Base-by-base conservation (phyloP, 53 echinoderm and acorn worm genomes). In the Mesocentrotus franciscanus region DNA sequence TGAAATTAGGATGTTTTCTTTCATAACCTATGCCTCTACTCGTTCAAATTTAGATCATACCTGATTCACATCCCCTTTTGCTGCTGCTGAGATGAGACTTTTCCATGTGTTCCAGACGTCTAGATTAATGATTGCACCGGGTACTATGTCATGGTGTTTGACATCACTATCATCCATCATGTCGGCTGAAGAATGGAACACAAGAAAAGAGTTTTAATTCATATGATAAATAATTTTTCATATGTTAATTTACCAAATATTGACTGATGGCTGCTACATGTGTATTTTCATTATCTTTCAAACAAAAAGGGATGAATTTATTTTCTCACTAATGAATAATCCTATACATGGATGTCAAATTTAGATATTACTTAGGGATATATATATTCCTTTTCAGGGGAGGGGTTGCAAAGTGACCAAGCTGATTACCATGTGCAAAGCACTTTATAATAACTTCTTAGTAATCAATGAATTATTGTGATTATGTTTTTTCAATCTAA, bases 91-190 rank as follows among this genome's bases (percentile, higher is more conserved):
- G 74, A 99, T 97, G 59, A 99, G 96, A 18, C 97, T 96, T 93
- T 98, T 99, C 99, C 99, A 99, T 85, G 97, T 99, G 90, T 96
- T 96, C 99, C 99, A 99, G 8, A 98, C 96, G 92, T 99, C 97
- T 56, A 99, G 95, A 27, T 92, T 95, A 22, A 99, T 96, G 61
- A 97, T 96, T 29, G 98, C 99, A 29, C 98, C 99, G 5, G 99
- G 97, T n/a, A 99, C 99, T 17, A 99, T 98, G 94, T 99, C 99
- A 94, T 99, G 99, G 81, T 99, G 97, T 84, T 97, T 98, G 56
- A 99, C 94, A 92, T 99, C 97, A 92, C 97, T 99, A 92, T 97
- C 97, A 90, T 99, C 99, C 97, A 98, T 99, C 99, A 99, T 97
- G 84, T 99, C 99, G 84, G 98, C 99, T 99, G 78, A 90, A 92